Evolutionary conservation across 2,113 vertebrate genomes (phyloP).

Genomic region (Dicentrarchus labrax): DNA sequence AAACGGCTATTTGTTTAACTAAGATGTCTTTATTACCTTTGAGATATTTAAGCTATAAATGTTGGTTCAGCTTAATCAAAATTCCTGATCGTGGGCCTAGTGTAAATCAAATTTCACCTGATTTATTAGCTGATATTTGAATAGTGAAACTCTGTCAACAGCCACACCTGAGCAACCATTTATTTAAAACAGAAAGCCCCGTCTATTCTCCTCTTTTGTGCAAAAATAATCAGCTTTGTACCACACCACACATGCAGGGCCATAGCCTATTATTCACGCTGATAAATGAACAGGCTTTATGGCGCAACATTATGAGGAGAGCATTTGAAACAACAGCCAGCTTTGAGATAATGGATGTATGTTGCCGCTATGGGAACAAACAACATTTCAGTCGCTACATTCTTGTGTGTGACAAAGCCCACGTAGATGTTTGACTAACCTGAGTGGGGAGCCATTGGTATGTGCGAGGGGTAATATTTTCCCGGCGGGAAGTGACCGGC

Average conservation of each 20-base stretch:
- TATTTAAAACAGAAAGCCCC: constrained; percentile 19
- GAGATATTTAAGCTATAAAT: constrained; percentile 52
- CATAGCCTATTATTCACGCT: constrained; percentile 24
- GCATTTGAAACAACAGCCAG: constrained; percentile 44
- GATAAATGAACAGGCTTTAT: constrained; percentile 45
- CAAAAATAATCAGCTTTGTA: constrained; percentile 51
- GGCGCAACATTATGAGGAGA: constrained; percentile 29
- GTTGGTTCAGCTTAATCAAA: constrained; percentile 61
- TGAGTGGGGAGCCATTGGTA: constrained; percentile 97
- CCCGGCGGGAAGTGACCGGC: constrained; percentile 92
- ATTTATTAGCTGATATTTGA: constrained; percentile 68
- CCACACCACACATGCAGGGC: constrained; percentile 37
- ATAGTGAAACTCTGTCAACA: constrained; percentile 64
- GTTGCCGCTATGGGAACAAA: background rate
- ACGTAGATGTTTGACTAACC: constrained; percentile 85
- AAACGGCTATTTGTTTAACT: constrained; percentile 56
- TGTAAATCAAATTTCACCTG: constrained; percentile 51
- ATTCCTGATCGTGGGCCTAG: constrained; percentile 8
- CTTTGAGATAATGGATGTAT: background rate
- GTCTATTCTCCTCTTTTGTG: constrained; percentile 39
- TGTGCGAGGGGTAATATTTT: constrained; percentile 95
- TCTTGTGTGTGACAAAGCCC: background rate
- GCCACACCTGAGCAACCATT: constrained; percentile 46
- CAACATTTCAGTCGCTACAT: constrained; percentile 8
- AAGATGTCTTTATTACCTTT: constrained; percentile 46